Conservation (phyloP, 2,888 invertebrate genomes). For the Venustoraphidia nigricollis region DNA sequence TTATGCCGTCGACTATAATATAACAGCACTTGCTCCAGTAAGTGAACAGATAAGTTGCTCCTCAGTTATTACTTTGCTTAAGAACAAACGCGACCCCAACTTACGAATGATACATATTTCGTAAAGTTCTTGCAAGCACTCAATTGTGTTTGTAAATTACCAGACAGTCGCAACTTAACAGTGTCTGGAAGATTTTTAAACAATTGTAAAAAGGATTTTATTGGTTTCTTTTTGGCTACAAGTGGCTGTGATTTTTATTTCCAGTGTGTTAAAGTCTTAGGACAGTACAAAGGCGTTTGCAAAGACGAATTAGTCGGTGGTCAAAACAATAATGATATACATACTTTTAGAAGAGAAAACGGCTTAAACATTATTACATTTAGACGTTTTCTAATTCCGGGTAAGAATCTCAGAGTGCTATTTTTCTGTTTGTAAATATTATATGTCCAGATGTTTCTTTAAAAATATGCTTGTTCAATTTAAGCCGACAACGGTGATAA, state of each 20-base stretch:
- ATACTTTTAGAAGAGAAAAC: slow-evolving; percentile 51
- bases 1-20: slow-evolving; percentile 67
- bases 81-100: too few species aligned
- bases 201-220: too few species aligned
- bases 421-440: too few species aligned
- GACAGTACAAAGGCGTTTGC: slow-evolving; percentile 75
- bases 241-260: slow-evolving; percentile 9
- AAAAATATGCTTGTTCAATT: slow-evolving; percentile 10
- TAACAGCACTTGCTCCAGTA: slow-evolving; percentile 68
- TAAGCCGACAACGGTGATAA: slow-evolving; percentile 65
- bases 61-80: too few species aligned
- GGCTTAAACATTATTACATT: slow-evolving; percentile 70
- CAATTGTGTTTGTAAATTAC: too few species aligned
- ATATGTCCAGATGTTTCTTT: too few species aligned
- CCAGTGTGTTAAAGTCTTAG: slow-evolving; percentile 73
- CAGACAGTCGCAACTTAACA: too few species aligned
- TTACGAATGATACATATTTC: too few species aligned
- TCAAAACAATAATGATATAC: slow-evolving; percentile 66
- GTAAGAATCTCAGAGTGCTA: slow-evolving; percentile 35
- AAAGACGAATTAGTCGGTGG: slow-evolving; percentile 71
- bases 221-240: too few species aligned
- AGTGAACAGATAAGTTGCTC: slow-evolving; percentile 19
- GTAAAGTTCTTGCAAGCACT: too few species aligned
- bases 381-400: slow-evolving; percentile 55
- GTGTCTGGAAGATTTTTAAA: too few species aligned